phyloP scores from a whole-genome alignment of 1,140 invertebrate species.

The Drosophila funebris region DNA sequence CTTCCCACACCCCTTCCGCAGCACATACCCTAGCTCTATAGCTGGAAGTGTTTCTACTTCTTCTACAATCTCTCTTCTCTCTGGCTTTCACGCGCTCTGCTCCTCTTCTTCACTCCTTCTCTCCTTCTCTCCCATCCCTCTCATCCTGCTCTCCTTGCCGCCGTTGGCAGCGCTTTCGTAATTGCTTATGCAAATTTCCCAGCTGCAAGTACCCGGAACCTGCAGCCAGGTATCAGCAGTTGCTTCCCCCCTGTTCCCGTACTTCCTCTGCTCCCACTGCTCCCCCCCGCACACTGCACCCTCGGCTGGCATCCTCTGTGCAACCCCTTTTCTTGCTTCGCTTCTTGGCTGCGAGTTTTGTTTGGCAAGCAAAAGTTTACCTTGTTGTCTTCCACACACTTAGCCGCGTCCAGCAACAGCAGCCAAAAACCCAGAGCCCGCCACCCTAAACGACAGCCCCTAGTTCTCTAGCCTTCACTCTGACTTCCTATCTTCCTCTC shows the following conservation, averaged over 20 bases:
- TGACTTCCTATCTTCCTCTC: no score
- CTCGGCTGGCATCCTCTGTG: not conserved
- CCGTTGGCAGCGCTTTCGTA: conserved; percentile 51
- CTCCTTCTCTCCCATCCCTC: no score
- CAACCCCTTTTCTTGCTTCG: not conserved
- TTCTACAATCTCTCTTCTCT: not conserved
- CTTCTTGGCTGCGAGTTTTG: conserved; percentile 6
- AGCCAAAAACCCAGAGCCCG: not conserved
- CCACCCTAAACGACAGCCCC: not conserved
- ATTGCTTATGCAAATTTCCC: conserved; percentile 73
- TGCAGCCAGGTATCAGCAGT: no score
- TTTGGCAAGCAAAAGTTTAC: conserved; percentile 31
- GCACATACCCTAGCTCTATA: not conserved
- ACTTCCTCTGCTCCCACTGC: not conserved
- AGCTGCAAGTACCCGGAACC: conserved; percentile 47
- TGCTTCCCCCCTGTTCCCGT: not conserved
- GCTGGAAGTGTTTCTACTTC: not conserved
- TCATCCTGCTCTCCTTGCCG: not conserved
- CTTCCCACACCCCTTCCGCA: no score
- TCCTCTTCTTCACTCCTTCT: not conserved
- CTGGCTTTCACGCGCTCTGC: no score
- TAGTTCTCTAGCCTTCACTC: not conserved
- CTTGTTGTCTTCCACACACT: conserved; percentile 30
- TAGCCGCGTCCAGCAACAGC: conserved; percentile 19
- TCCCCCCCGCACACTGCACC: not conserved